Conservation (phyloP, 2,113 vertebrate genomes). For the Hemichromis elongatus region DNA sequence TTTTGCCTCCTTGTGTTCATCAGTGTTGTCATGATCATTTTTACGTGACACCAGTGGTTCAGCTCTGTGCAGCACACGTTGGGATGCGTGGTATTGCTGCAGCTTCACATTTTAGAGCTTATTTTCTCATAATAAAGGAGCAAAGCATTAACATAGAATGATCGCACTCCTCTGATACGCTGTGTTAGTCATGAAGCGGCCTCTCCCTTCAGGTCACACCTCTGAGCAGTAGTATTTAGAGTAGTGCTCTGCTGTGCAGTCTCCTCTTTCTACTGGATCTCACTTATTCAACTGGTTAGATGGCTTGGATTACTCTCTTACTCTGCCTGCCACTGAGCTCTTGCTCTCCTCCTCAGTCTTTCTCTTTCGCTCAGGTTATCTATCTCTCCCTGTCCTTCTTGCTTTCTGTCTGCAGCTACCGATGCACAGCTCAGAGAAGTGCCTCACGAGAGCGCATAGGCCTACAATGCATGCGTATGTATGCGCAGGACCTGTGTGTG, state of each 20-base stretch:
- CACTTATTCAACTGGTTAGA: conserved; percentile 32
- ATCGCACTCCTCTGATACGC: not conserved
- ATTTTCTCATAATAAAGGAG: not conserved
- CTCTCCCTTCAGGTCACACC: not conserved
- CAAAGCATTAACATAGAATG: not conserved
- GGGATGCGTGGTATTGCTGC: not conserved
- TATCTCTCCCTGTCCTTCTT: conserved; percentile 36
- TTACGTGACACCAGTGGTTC: not conserved
- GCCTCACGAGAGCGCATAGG: conserved; percentile 78
- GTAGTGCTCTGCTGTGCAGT: not conserved
- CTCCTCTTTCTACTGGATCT: conserved; percentile 19
- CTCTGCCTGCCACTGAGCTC: conserved; percentile 23
- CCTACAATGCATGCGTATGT: conserved; percentile 39
- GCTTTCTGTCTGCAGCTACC: conserved; percentile 47
- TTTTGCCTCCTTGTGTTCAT: conserved; percentile 3
- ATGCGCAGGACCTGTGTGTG: not conserved
- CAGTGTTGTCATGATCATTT: not conserved
- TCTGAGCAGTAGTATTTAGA: not conserved
- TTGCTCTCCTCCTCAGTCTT: conserved; percentile 8
- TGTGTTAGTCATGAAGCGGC: not conserved
- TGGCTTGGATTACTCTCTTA: conserved; percentile 16
- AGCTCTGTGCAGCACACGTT: not conserved
- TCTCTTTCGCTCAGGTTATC: conserved; percentile 42
- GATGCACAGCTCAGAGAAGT: conserved; percentile 69
- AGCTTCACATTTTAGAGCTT: not conserved